Evolutionary conservation across 1,140 invertebrate genomes (phyloP), one percentile per base, ranked within the genome.

Genomic region (Drosophila bipectinata): DNA sequence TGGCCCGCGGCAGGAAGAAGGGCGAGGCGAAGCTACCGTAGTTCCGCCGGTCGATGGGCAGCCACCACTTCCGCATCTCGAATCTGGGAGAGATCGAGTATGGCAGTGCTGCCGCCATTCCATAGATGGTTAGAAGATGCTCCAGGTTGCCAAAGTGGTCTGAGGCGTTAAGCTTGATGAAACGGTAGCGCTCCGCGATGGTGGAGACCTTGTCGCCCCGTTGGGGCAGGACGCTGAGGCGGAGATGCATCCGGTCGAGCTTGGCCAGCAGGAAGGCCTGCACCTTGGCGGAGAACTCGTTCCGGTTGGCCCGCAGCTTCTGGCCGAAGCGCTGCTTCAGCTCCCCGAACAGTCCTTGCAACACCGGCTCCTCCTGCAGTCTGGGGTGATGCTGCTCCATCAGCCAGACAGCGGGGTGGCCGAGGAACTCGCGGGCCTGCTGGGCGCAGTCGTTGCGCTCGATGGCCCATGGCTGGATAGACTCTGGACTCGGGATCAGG

Each of bases 401-500:
- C 30, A 81, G 26, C 81, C 81, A 84, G 0, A 49, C 67, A 2
- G 63, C 26, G 1, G 81, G 77, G 24, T 85, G 80, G n/a, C 62
- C 57, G 44, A 84, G 21, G 21, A 84, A 28, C 15, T 55, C 37
- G 0, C 77, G 73, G 10, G 62, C 7, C 14, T 85, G 81, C 10
- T 44, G 63, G 10, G 73, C 66, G 6, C 80, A 84, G 18, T 67
- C 39, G 7, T 37, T 34, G 6, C 59, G 48, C 0, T 34, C 47
- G 0, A 85, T 55, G 0, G 3, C 7, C 34, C 52, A 51, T 39
- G 4, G 41, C n/a, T 44, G 14, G 14, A 0, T 7, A 8, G 41
- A 44, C 5, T 8, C 18, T 12, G 39, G n/a, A 9, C 10, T 14
- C 37, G 51, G 7, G 12, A 24, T 28, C 7, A 39, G 72, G 34